A percentile compares a stretch with the other conserved stretches of the same genome.
phyloP scores from a whole-genome alignment of 30 jellyfish, hydroid and myxozoan genomes.

The Turritopsis dohrnii region DNA sequence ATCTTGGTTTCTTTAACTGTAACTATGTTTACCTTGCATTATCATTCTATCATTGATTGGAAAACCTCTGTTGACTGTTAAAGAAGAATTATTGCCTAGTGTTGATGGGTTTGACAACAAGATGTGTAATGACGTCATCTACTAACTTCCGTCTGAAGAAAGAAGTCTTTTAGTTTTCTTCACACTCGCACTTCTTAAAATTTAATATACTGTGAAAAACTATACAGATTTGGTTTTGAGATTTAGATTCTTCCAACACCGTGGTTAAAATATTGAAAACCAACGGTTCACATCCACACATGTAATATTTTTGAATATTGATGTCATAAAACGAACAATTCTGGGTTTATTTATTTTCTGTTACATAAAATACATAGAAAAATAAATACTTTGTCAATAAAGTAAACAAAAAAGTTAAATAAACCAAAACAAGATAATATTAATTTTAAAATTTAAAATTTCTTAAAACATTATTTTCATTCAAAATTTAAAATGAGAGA shows the following conservation, averaged over 20 bases:
- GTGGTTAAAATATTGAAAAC: neutral
- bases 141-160: neutral
- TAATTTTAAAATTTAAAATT: too few relatives aligned
- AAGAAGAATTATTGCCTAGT: neutral
- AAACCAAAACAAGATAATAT: neutral
- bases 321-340: neutral
- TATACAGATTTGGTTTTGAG: neutral
- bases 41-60: neutral
- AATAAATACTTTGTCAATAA: neutral
- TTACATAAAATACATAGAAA: neutral
- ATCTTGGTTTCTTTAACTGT: neutral
- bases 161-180: neutral
- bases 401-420: neutral
- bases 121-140: neutral
- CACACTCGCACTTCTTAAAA: neutral
- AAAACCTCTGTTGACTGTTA: neutral
- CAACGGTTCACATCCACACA: neutral
- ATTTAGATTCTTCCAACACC: neutral
- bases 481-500: neutral
- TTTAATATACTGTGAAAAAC: neutral
- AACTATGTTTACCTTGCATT: neutral
- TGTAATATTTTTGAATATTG: too few relatives aligned
- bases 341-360: neutral
- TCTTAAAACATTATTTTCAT: neutral
- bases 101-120: neutral